Base-by-base conservation (phyloP, 1,140 invertebrate genomes). In the Ceratina calcarata region DNA sequence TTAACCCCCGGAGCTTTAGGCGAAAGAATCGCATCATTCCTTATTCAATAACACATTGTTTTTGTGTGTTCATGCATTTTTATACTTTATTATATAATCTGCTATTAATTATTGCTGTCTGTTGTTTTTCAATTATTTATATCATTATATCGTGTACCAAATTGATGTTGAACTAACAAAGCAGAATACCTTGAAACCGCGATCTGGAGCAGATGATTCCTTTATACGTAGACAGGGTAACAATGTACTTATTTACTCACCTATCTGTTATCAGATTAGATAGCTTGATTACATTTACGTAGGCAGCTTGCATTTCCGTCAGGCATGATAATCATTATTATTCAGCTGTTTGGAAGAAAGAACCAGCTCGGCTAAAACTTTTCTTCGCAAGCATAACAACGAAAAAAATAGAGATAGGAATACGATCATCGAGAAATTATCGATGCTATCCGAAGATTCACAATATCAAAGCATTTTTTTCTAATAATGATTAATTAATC, bases 291-390 rank as follows among this genome's bases (percentile, higher is more conserved):
- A 37, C 55, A 3, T 22, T 61, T 18, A 2, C 22, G 15, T 20
- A n/a, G 71, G 13, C 27, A 24, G 24, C 32, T 24, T 1, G 75
- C 15, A 20, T 16, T 61, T 16, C 16, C 67, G 45, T 55, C 24
- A 58, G 57, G 18, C 24, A 66, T 27, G 49, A 82, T 68, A 80
- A 85, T 85, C 76, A 83, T 84, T 78, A 53, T 72, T 24, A 53
- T 49, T 62, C 51, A 60, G 80, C 70, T 60, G 32, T 20, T 13
- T 37, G 0, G 16, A 12, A 24, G 22, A 27, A 22, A 13, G 2
- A 60, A 16, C 55, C 60, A 13, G 22, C 64, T 76, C 13, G n/a
- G n/a, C n/a, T n/a, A n/a, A n/a, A n/a, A n/a, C n/a, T n/a, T 61
- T 71, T 18, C 27, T 51, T 15, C 8, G 7, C 7, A 20, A 51